Percentiles rank a stretch among this genome's conserved stretches.
Evolutionary conservation across 2,113 vertebrate species (phyloP).

Genomic region (Gambusia affinis): DNA sequence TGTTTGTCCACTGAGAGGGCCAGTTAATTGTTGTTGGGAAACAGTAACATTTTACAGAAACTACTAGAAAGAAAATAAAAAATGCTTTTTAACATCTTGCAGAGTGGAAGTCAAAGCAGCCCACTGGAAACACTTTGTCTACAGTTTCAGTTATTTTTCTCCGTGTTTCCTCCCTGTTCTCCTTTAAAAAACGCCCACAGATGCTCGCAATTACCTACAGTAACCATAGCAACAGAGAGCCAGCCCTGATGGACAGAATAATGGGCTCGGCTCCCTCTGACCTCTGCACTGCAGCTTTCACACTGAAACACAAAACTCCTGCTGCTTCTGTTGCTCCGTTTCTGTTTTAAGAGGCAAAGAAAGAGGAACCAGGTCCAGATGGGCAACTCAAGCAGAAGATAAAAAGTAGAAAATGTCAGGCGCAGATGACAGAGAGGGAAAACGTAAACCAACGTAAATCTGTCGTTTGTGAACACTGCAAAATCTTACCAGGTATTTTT

Average conservation of each 20-base stretch:
- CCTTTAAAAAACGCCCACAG: background rate
- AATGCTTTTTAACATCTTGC: background rate
- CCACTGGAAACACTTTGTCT: constrained; percentile 4
- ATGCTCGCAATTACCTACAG: constrained; percentile 27
- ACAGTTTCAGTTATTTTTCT: background rate
- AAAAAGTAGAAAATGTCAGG: background rate
- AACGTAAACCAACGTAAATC: constrained; percentile 9
- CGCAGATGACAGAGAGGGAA: background rate
- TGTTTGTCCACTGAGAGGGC: too few species aligned
- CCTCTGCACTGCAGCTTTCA: background rate
- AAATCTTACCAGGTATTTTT: too few species aligned
- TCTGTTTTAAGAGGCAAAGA: constrained; percentile 17
- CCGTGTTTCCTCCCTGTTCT: background rate
- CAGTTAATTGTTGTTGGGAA: too few species aligned
- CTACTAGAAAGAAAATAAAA: too few species aligned
- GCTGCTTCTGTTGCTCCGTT: constrained; percentile 3
- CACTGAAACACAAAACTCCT: constrained; percentile 7
- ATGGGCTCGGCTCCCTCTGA: constrained; percentile 17
- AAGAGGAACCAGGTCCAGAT: constrained; percentile 36
- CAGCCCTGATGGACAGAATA: constrained; percentile 17
- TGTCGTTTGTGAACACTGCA: background rate
- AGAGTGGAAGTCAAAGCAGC: background rate
- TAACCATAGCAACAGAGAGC: constrained; percentile 13
- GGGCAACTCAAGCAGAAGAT: background rate
- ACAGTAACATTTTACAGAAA: too few species aligned